Base-by-base conservation (phyloP, 2,797 vertebrate species). In the Simalia tracyae region DNA sequence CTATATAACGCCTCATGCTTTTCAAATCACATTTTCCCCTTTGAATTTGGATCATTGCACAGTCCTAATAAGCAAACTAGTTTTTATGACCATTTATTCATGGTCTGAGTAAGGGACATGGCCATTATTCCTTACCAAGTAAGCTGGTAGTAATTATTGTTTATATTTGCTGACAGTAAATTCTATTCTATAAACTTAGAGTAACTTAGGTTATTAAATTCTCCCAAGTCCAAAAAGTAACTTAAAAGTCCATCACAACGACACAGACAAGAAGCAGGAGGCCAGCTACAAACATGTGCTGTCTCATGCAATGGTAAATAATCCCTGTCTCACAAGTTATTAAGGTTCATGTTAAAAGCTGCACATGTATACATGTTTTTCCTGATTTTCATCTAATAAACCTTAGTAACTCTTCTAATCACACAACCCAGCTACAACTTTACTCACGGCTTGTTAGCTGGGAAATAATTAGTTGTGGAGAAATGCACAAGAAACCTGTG, bases 401-500 rank as follows among this genome's bases (percentile, higher is more conserved):
- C 5, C 28, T 88, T 50, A 88, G 9, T 54, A 9, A 24, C 14
- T 66, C n/a, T 64, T 46, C 6, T 72, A 31, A n/a, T 87, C 54
- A 85, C 36, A 64, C 36, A 84, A 63, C 4, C 31, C 68, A 42
- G 68, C 15, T 61, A 84, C 64, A 87, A 54, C 14, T 86, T 68
- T 61, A 89, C 26, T 84, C 54, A 59, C 17, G 81, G 50, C 31
- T 81, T 86, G 46, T 64, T 86, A 60, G 36, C 17, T 84, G 84
- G 50, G n/a, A 87, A 50, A 90, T 84, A 54, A 86, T 50, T 89
- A 64, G n/a, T 42, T 87, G 42, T 56, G 57, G 12, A 50, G 22
- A 89, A 87, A 81, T 63, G 60, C n/a, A 92, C 42, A 42, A 85
- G 54, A 86, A 86, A 90, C 19, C 28, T 81, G 88, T 87, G 46